Conservation (phyloP, 2,113 vertebrate species). For the Melierax canorus region DNA sequence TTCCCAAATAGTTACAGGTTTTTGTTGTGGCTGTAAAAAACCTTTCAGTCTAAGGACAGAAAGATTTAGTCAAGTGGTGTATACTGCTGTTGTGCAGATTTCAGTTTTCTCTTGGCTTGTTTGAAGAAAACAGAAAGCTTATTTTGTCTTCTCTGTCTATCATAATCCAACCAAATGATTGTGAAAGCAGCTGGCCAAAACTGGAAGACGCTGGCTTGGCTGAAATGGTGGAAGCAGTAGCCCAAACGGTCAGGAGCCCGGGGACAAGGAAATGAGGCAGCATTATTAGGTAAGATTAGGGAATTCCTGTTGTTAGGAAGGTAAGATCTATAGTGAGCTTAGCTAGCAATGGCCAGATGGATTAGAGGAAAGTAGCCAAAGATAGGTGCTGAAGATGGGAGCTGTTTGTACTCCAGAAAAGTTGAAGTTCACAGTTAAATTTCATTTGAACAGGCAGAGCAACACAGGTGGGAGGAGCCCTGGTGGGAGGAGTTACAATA, state of each 20-base stretch:
- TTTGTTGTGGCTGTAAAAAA: background rate
- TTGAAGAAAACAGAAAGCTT: background rate
- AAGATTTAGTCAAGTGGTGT: background rate
- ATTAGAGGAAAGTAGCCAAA: background rate
- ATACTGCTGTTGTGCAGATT: background rate
- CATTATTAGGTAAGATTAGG: background rate
- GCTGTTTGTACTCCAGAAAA: background rate
- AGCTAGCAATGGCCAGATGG: background rate
- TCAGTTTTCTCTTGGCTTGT: background rate
- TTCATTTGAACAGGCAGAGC: background rate
- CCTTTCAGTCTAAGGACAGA: background rate
- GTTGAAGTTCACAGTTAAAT: background rate
- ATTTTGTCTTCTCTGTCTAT: background rate
- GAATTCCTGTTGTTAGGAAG: background rate
- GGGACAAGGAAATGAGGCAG: background rate
- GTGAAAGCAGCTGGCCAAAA: background rate
- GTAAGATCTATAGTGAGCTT: background rate
- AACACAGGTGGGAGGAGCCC: background rate
- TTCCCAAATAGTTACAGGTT: background rate
- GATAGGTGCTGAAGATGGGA: background rate
- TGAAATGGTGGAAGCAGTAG: background rate
- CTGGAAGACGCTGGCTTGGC: background rate
- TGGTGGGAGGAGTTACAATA: background rate
- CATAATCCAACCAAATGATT: background rate
- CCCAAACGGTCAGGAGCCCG: background rate